A percentile compares a stretch with the other conserved stretches of the same genome.
Conservation (phyloP, 2,888 invertebrate species). For the Callimorpha dominula region DNA sequence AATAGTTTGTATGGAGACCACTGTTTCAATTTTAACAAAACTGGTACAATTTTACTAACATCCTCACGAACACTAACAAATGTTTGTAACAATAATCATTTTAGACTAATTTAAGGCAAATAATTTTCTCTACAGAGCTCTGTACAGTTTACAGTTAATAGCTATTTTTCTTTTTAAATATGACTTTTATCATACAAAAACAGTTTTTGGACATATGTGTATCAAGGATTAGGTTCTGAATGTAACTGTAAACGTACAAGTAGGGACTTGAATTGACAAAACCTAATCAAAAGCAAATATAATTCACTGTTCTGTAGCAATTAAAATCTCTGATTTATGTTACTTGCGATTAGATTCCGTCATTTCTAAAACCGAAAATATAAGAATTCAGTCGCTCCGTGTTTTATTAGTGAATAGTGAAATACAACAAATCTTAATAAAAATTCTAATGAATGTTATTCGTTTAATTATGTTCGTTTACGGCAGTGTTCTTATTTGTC, state of each 20-base stretch:
- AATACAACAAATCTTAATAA: conserved; percentile 33
- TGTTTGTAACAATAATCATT: conserved; percentile 50
- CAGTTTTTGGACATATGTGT: conserved; percentile 1
- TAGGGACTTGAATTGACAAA: not conserved
- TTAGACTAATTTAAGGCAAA: conserved; percentile 45
- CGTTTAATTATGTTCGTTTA: conserved; percentile 22
- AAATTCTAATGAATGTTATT: conserved; percentile 29
- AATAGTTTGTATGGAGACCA: conserved; percentile 29
- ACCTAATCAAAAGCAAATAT: not conserved
- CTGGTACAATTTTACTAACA: conserved; percentile 59
- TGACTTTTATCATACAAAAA: not conserved
- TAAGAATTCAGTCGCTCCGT: conserved; percentile 49
- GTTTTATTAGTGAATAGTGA: conserved; percentile 28
- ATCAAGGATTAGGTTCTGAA: not conserved
- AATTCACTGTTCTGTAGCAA: not conserved
- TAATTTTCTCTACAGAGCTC: conserved; percentile 30
- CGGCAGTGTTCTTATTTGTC: conserved; percentile 45
- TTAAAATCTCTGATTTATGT: not conserved
- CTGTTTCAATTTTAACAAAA: conserved; percentile 27
- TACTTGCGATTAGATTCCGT: conserved; percentile 21
- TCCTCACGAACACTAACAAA: conserved; percentile 65
- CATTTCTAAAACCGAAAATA: conserved; percentile 31
- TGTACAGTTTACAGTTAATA: conserved; percentile 17
- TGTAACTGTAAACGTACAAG: conserved; percentile 5
- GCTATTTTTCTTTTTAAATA: not conserved